Conservation (phyloP, 1,140 invertebrate genomes). For the Atta colombica region DNA sequence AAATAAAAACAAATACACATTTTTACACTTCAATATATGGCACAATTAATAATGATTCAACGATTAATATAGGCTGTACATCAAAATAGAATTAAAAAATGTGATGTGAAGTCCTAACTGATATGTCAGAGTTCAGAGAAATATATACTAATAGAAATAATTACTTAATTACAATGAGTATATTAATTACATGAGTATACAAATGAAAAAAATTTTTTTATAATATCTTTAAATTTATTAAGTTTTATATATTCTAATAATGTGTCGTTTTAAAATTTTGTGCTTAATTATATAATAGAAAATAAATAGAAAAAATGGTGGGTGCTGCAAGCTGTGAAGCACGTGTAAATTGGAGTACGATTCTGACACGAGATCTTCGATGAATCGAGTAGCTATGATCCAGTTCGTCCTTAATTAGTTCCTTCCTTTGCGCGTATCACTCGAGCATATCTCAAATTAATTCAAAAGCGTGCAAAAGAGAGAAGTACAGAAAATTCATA, state of each 20-base stretch:
- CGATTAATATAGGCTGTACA: not conserved
- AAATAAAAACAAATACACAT: too few species aligned
- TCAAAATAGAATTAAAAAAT: not conserved
- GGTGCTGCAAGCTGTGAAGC: not conserved
- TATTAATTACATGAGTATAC: not conserved
- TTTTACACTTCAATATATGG: too few species aligned
- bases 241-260: not conserved
- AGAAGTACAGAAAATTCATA: not conserved
- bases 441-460: conserved; percentile 33
- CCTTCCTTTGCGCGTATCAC: not conserved
- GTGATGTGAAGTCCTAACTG: not conserved
- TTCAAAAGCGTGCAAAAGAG: conserved; percentile 3
- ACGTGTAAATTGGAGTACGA: not conserved
- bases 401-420: conserved; percentile 8
- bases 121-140: not conserved
- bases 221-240: not conserved
- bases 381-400: conserved; percentile 1
- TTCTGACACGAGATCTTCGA: not conserved
- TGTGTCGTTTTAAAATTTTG: not conserved
- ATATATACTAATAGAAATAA: not conserved
- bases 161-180: not conserved
- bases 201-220: not conserved
- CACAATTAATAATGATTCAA: not conserved
- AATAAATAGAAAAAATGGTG: not conserved
- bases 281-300: not conserved